Conservation (phyloP, 35 echinoderm and acorn worm genomes). For the Strongylocentrotus purpuratus region DNA sequence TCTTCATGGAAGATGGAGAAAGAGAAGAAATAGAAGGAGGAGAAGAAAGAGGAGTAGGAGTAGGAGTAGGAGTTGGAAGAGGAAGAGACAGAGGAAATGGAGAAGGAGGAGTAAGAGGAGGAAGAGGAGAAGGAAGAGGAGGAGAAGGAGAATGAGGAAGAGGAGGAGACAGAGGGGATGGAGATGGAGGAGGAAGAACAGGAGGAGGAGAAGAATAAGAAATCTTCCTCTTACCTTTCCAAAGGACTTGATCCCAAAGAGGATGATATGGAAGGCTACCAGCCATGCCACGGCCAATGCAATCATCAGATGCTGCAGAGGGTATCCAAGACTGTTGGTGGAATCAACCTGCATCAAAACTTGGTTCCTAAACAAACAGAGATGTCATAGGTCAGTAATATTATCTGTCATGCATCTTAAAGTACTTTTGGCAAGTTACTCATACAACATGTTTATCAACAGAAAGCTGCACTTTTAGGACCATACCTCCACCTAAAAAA, state of each 20-base stretch:
- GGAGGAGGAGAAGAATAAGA: not conserved
- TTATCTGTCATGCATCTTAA: no score
- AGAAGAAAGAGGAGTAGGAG: not conserved
- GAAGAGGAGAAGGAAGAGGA: no score
- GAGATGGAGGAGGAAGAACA: not conserved
- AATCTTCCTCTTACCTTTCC: not conserved
- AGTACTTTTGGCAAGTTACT: no score
- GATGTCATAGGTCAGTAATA: not conserved
- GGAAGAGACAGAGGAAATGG: not conserved
- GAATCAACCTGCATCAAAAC: not conserved
- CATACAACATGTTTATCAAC: no score
- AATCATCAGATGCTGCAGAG: slow-evolving; percentile 12
- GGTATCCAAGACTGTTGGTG: not conserved
- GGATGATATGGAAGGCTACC: not conserved
- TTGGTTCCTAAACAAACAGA: not conserved
- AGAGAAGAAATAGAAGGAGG: not conserved
- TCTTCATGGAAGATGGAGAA: no score
- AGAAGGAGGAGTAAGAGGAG: not conserved
- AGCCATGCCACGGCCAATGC: not conserved
- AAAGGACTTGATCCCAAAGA: slow-evolving; percentile 43
- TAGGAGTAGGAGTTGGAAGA: no score
- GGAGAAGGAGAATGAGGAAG: not conserved
- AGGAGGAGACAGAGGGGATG: not conserved
- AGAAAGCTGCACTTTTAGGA: no score
- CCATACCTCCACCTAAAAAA: no score